Evolutionary conservation across 2,797 vertebrate genomes (phyloP).

Genomic region (Echeneis naucrates): DNA sequence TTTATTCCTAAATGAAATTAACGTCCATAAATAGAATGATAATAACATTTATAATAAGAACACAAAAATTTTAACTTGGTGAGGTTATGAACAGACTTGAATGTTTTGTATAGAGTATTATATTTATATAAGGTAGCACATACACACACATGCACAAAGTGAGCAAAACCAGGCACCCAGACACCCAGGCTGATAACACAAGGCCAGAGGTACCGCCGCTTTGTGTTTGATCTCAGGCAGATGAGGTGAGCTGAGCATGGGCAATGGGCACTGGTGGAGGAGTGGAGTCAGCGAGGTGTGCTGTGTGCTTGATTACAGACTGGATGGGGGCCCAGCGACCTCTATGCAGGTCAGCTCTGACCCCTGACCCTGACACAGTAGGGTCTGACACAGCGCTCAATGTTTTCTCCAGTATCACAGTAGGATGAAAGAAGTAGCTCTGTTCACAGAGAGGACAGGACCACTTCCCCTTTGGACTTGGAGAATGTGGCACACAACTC

Average conservation of each 20-base stretch:
- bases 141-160: slow-evolving; percentile 23
- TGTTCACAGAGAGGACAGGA: slow-evolving; percentile 48
- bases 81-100: slow-evolving; percentile 9
- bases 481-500: slow-evolving; percentile 63
- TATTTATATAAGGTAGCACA: slow-evolving; percentile 7
- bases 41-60: not conserved
- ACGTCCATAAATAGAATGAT: not conserved
- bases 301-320: slow-evolving; percentile 84
- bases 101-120: too few species aligned
- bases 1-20: not conserved
- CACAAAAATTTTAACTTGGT: too few species aligned
- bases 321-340: slow-evolving; percentile 73
- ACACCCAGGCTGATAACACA: slow-evolving; percentile 80
- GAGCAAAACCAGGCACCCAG: slow-evolving; percentile 70
- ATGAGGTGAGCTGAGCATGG: slow-evolving; percentile 45
- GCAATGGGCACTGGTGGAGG: slow-evolving; percentile 51
- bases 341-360: slow-evolving; percentile 78
- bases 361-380: slow-evolving; percentile 77
- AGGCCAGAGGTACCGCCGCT: slow-evolving; percentile 71
- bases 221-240: slow-evolving; percentile 81
- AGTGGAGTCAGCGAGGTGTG: slow-evolving; percentile 73
- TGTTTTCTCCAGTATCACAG: slow-evolving; percentile 77
- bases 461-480: slow-evolving; percentile 73
- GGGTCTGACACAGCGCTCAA: slow-evolving; percentile 72
- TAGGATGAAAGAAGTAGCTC: slow-evolving; percentile 80